phyloP scores from a whole-genome alignment of 2,797 vertebrate species.

The Siniperca obscura region DNA sequence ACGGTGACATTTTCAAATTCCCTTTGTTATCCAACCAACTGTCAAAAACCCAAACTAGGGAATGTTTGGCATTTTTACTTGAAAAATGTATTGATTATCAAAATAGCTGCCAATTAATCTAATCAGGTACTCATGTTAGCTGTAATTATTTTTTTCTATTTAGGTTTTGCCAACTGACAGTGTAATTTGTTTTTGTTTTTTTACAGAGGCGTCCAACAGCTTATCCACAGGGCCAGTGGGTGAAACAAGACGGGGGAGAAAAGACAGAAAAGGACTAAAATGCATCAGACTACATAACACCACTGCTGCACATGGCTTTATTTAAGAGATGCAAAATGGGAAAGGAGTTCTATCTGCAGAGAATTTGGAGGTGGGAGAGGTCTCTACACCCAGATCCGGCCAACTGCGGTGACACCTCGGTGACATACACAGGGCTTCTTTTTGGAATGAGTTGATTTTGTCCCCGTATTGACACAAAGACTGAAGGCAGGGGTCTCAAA shows the following conservation, averaged over 20 bases:
- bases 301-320: constrained; percentile 52
- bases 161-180: background rate
- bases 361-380: constrained; percentile 76
- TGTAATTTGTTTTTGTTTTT: constrained; percentile 13
- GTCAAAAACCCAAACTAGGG: too few relatives aligned
- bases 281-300: constrained; percentile 53
- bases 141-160: fast-evolving
- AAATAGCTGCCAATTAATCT: background rate
- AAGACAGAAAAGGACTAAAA: constrained; percentile 37
- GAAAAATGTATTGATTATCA: background rate
- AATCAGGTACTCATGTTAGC: background rate
- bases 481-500: constrained; percentile 54
- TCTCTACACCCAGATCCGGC: constrained; percentile 61
- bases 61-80: background rate
- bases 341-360: constrained; percentile 68
- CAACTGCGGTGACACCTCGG: constrained; percentile 51
- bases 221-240: constrained; percentile 17
- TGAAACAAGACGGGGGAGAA: constrained; percentile 31
- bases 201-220: constrained; percentile 38
- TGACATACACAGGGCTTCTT: constrained; percentile 58
- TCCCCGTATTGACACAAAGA: constrained; percentile 49
- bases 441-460: constrained; percentile 81
- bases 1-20: background rate
- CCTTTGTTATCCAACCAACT: background rate
- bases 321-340: constrained; percentile 70